Percentiles rank a stretch among this genome's conserved stretches.
These are phyloP conservation scores for Scolanthus callimorphus DNA, from an alignment of 92 coral and sea anemone genomes.

Conservation along the genomic window DNA sequence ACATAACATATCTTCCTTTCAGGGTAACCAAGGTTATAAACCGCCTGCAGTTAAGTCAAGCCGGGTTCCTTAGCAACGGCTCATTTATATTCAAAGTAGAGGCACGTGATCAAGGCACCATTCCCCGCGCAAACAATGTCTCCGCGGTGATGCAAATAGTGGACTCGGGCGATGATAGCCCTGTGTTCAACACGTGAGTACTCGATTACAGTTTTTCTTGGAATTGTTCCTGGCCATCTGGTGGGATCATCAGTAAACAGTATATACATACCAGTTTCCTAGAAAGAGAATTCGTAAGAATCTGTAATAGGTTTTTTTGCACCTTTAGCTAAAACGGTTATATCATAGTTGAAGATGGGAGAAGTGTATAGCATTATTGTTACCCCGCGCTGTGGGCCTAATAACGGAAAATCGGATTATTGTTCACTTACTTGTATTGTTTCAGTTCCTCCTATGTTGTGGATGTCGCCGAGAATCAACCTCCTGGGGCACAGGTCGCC, in stretches of 20 bases:
- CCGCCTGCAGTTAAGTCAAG: slow-evolving; percentile 50
- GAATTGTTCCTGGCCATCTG: too few relatives aligned
- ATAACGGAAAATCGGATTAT: too few relatives aligned
- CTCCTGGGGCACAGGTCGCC: slow-evolving; percentile 66
- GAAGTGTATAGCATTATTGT: too few relatives aligned
- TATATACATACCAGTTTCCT: too few relatives aligned
- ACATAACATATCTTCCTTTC: too few relatives aligned
- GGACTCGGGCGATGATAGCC: slow-evolving; percentile 76
- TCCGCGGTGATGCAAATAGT: slow-evolving; percentile 68
- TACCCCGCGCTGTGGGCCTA: too few relatives aligned
- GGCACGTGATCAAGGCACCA: slow-evolving; percentile 84
- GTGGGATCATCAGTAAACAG: background rate
- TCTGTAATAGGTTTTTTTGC: too few relatives aligned
- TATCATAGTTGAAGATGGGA: too few relatives aligned
- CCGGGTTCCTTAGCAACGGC: slow-evolving; percentile 66
- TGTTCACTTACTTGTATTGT: too few relatives aligned
- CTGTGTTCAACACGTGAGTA: slow-evolving; percentile 76
- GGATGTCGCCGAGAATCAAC: slow-evolving; percentile 55
- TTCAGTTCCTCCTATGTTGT: slow-evolving; percentile 74
- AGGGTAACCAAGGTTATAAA: slow-evolving; percentile 71
- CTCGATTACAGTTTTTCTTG: too few relatives aligned
- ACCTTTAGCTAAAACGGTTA: too few relatives aligned
- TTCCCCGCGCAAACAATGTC: slow-evolving; percentile 53
- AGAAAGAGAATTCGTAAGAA: too few relatives aligned
- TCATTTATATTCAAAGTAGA: slow-evolving; percentile 59